Evolutionary conservation across 2,888 invertebrate genomes (phyloP).

Genomic region (Strigamia transsilvanica): DNA sequence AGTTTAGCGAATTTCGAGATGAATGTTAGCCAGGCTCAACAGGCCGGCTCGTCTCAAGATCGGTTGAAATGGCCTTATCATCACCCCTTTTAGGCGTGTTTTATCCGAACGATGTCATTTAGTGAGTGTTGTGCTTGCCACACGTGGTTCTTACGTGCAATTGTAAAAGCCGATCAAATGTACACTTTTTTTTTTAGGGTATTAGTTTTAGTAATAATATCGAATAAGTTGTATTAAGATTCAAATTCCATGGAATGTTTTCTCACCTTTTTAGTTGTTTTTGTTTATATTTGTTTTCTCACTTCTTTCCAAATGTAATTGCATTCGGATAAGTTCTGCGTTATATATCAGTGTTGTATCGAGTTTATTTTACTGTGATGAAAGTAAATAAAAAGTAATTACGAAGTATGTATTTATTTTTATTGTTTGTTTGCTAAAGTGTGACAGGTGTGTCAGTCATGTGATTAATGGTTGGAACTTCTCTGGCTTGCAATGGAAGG

Average conservation of each 20-base stretch:
- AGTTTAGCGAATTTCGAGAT: neutral
- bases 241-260: too few species aligned
- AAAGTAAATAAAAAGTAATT: neutral
- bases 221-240: too few species aligned
- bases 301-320: neutral
- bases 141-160: too few species aligned
- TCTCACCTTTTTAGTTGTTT: too few species aligned
- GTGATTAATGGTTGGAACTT: too few species aligned
- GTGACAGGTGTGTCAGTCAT: too few species aligned
- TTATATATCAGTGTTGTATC: neutral
- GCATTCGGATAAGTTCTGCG: neutral
- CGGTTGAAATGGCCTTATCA: conserved; percentile 13
- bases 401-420: neutral
- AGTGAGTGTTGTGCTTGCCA: too few species aligned
- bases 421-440: neutral
- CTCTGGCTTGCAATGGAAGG: too few species aligned
- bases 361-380: neutral
- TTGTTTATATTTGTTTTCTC: neutral
- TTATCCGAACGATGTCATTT: neutral
- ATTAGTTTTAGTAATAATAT: too few species aligned
- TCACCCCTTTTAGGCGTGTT: neutral
- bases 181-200: too few species aligned
- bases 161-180: too few species aligned
- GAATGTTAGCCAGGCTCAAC: neutral
- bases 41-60: neutral